phyloP scores from a whole-genome alignment of 2,113 vertebrate species.

The Lampris megalopsis region DNA sequence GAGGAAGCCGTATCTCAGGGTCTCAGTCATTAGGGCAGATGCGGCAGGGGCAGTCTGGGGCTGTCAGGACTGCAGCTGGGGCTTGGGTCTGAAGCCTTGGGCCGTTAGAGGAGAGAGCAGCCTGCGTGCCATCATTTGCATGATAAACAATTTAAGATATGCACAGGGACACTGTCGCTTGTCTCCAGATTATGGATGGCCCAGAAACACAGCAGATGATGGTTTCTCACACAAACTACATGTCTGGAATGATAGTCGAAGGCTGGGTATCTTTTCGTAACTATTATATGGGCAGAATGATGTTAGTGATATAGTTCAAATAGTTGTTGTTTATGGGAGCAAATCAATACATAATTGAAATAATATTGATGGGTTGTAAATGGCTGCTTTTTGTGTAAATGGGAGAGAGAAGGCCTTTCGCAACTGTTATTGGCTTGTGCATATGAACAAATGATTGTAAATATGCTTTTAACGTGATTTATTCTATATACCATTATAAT shows the following conservation, averaged over 20 bases:
- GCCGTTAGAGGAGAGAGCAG: constrained; percentile 73
- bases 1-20: constrained; percentile 43
- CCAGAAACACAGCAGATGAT: constrained; percentile 79
- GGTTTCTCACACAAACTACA: constrained; percentile 68
- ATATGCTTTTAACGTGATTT: too few species aligned
- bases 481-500: constrained; percentile 21
- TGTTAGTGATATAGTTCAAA: constrained; percentile 19
- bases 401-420: constrained; percentile 35
- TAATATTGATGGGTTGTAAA: constrained; percentile 20
- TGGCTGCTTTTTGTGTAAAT: constrained; percentile 37
- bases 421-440: background rate
- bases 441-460: too few species aligned
- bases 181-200: constrained; percentile 79
- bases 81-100: constrained; percentile 68
- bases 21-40: constrained; percentile 66
- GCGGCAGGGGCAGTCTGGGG: constrained; percentile 71
- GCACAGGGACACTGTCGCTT: constrained; percentile 78
- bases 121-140: constrained; percentile 80
- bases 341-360: constrained; percentile 26
- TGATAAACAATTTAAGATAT: constrained; percentile 86
- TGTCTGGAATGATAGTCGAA: constrained; percentile 23
- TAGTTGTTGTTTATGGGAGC: constrained; percentile 27
- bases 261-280: constrained; percentile 36
- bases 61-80: constrained; percentile 76
- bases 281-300: constrained; percentile 12